These are phyloP conservation scores for Pyrgilauda ruficollis DNA, from an alignment of 2,113 vertebrate species.

Conservation along the genomic window DNA sequence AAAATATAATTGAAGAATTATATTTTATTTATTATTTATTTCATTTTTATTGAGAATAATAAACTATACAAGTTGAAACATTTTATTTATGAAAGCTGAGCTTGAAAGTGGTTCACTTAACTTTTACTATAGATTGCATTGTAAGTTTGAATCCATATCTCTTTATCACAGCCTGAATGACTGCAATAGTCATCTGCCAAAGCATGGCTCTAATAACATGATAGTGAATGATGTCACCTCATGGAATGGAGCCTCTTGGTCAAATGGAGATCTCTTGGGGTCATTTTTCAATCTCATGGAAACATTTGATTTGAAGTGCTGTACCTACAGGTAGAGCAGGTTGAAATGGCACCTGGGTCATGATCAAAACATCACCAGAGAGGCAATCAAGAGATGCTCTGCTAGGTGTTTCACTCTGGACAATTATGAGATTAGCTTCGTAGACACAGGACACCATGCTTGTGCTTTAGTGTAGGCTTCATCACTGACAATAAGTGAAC, in stretches of 20 bases:
- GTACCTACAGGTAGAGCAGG: neutral
- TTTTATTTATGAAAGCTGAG: neutral
- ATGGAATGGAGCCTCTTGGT: neutral
- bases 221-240: neutral
- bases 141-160: neutral
- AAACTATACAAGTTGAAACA: neutral
- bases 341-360: neutral
- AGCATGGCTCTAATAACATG: neutral
- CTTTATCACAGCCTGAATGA: neutral
- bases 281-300: neutral
- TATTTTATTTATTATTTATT: too few relatives aligned
- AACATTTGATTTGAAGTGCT: neutral
- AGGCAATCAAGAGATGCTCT: neutral
- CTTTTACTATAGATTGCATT: neutral
- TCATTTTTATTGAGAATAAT: neutral
- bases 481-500: neutral
- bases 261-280: neutral
- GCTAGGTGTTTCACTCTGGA: neutral
- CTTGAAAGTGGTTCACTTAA: neutral
- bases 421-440: neutral
- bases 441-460: neutral
- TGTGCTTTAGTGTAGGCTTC: neutral
- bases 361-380: neutral
- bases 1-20: neutral
- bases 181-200: neutral